phyloP scores from a whole-genome alignment of 2,797 vertebrate species.

The Poeciliopsis gracilis region DNA sequence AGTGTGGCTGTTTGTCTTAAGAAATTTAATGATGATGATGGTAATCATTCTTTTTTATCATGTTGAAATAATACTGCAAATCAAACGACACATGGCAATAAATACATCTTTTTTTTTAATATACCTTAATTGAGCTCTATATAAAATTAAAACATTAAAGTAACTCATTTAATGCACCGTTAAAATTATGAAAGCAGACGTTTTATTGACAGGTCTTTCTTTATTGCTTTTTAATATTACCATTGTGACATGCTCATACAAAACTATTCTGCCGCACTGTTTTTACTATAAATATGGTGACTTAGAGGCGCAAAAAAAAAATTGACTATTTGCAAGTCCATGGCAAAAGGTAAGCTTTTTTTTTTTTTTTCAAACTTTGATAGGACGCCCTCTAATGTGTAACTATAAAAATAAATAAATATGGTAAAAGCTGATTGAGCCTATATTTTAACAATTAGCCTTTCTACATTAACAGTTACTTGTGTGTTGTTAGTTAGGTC shows the following conservation, averaged over 20 bases:
- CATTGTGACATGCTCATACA: no score
- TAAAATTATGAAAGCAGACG: not conserved
- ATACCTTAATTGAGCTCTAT: not conserved
- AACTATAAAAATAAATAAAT: conserved; percentile 21
- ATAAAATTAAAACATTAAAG: not conserved
- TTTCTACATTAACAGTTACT: not conserved
- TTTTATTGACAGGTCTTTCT: not conserved
- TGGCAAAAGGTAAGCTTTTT: not conserved
- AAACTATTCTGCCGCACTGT: not conserved
- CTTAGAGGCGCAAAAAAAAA: not conserved
- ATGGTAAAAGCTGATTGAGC: not conserved
- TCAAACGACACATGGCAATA: not conserved
- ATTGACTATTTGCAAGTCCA: not conserved
- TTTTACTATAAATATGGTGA: not conserved
- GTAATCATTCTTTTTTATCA: not conserved
- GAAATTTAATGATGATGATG: not conserved
- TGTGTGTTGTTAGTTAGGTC: not conserved
- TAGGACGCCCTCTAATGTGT: conserved; percentile 32
- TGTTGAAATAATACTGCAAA: not conserved
- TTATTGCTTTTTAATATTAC: no score
- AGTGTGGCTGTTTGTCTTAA: not conserved
- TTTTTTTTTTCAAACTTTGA: not conserved
- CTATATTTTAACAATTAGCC: not conserved
- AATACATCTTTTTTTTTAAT: not conserved
- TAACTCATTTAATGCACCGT: not conserved